A percentile compares a stretch with the other conserved stretches of the same genome.
Evolutionary conservation across 2,888 invertebrate species (phyloP).

Genomic region (Celastrina argiolus): DNA sequence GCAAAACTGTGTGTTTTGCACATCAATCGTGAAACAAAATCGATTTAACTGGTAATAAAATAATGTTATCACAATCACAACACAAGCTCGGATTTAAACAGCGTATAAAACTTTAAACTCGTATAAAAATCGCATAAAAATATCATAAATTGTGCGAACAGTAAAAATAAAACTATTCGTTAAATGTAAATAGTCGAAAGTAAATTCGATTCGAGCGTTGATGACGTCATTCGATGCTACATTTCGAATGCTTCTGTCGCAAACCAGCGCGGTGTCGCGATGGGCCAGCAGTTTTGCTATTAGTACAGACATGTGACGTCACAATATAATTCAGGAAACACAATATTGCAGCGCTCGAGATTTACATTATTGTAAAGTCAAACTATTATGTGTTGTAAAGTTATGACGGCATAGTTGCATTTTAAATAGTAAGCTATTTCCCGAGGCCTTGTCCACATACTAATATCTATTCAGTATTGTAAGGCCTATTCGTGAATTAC

Average conservation of each 20-base stretch:
- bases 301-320: constrained; percentile 1
- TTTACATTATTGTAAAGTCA: not conserved
- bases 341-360: not conserved
- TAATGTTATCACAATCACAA: not conserved
- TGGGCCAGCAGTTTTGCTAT: constrained; percentile 1
- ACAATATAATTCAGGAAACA: not conserved
- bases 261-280: not conserved
- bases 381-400: not conserved
- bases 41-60: not conserved
- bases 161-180: constrained; percentile 6
- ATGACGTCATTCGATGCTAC: not conserved
- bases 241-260: not conserved
- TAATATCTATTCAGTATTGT: no score
- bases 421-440: no score
- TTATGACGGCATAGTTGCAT: not conserved
- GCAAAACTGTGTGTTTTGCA: not conserved
- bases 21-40: not conserved
- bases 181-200: not conserved
- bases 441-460: no score
- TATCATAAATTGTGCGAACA: constrained; percentile 6
- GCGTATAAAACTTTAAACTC: constrained; percentile 17
- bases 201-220: not conserved
- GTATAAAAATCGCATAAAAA: constrained; percentile 19
- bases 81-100: not conserved
- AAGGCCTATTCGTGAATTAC: no score